phyloP scores from a whole-genome alignment of 2,888 invertebrate species.

The Pseudolycoriella hygida region DNA sequence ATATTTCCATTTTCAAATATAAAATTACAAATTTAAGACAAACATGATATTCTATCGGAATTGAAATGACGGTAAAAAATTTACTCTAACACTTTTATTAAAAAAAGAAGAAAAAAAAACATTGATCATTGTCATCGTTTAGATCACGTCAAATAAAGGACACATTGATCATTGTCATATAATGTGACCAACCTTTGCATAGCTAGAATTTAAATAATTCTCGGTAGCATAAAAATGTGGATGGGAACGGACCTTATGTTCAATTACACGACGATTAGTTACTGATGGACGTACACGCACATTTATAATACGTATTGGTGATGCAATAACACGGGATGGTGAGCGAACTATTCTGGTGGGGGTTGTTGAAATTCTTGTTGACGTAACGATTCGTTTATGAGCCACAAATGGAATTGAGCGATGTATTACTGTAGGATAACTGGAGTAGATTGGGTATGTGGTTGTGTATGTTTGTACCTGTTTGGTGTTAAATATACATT shows the following conservation, averaged over 20 bases:
- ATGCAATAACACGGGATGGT: constrained; percentile 25
- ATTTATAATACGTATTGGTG: constrained; percentile 33
- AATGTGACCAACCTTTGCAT: constrained; percentile 44
- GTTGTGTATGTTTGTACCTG: constrained; percentile 22
- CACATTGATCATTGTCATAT: neutral
- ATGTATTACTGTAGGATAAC: constrained; percentile 10
- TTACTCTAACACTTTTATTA: too few relatives aligned
- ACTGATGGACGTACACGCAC: constrained; percentile 45
- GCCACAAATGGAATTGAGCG: constrained; percentile 20
- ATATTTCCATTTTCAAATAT: neutral
- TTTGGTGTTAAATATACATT: constrained; percentile 7
- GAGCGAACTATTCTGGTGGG: constrained; percentile 10
- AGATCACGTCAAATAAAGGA: too few relatives aligned
- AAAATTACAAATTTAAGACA: neutral
- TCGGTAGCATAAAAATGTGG: constrained; percentile 47
- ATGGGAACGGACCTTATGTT: constrained; percentile 42
- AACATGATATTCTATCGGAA: neutral
- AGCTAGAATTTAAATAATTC: constrained; percentile 60
- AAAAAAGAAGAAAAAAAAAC: too few relatives aligned
- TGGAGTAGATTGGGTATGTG: constrained; percentile 27
- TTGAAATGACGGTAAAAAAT: too few relatives aligned
- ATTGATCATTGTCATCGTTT: too few relatives aligned
- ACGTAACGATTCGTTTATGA: constrained; percentile 15
- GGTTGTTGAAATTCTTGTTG: constrained; percentile 13
- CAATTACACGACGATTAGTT: constrained; percentile 48